Percentiles rank a stretch among this genome's conserved stretches.
Conservation (phyloP, 1,140 invertebrate species). For the Leptopilina clavipes region DNA sequence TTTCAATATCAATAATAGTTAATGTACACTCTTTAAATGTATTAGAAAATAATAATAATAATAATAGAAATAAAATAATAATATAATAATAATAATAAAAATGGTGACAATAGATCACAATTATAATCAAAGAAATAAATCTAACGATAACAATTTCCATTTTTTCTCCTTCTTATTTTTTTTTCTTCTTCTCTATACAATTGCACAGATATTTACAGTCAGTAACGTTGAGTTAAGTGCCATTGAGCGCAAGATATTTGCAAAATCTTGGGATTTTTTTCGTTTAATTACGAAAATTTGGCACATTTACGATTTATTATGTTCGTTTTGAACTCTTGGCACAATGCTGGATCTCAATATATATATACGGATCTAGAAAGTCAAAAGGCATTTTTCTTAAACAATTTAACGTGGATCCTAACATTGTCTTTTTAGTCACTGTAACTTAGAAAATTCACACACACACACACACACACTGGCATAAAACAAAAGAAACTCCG, state of each 20-base stretch:
- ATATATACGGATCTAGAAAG: constrained; percentile 16
- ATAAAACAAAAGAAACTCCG: constrained; percentile 51
- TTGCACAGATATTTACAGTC: constrained; percentile 74
- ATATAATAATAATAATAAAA: constrained; percentile 49
- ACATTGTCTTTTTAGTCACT: constrained; percentile 1
- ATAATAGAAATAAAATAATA: too few species aligned
- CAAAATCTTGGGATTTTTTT: constrained; percentile 58
- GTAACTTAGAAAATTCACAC: not conserved
- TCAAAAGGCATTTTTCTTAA: constrained; percentile 18
- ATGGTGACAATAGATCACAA: constrained; percentile 64
- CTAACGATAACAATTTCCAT: constrained; percentile 55
- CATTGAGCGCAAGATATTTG: constrained; percentile 63
- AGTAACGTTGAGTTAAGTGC: constrained; percentile 66
- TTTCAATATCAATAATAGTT: constrained; percentile 67
- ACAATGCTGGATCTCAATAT: constrained; percentile 54
- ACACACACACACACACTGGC: constrained; percentile 39
- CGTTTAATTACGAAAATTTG: constrained; percentile 49
- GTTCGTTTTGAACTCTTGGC: constrained; percentile 50
- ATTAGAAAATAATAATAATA: constrained; percentile 55
- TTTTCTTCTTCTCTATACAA: constrained; percentile 69
- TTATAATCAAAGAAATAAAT: constrained; percentile 57
- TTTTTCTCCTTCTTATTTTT: constrained; percentile 25
- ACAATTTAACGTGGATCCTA: constrained; percentile 15
- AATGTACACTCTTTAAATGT: constrained; percentile 62
- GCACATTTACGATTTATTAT: constrained; percentile 52